Evolutionary conservation across 2,888 invertebrate species (phyloP).

Genomic region (Lapara coniferarum): DNA sequence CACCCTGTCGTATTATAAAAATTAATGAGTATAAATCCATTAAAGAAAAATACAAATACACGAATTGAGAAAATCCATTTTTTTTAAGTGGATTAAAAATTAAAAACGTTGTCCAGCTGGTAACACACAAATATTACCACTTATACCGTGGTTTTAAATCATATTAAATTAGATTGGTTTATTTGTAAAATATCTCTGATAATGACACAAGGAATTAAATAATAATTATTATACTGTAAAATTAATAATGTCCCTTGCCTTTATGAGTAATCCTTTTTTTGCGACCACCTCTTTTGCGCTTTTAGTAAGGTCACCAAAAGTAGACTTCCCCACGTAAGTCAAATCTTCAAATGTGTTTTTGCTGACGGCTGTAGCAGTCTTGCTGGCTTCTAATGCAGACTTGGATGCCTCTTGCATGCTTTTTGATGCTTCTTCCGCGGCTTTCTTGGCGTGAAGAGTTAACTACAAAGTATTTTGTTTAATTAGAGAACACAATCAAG

Average conservation of each 20-base stretch:
- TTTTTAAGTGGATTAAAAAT: too few species aligned
- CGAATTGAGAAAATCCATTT: too few species aligned
- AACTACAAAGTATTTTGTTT: slow-evolving; percentile 77
- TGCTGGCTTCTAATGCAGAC: slow-evolving; percentile 92
- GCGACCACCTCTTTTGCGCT: slow-evolving; percentile 94
- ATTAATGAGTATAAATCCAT: too few species aligned
- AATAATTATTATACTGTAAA: neutral
- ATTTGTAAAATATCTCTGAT: too few species aligned
- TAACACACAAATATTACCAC: too few species aligned
- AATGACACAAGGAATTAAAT: too few species aligned
- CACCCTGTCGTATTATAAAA: slow-evolving; percentile 52
- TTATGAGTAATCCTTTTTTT: slow-evolving; percentile 90
- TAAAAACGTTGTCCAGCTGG: too few species aligned
- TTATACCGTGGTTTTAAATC: too few species aligned
- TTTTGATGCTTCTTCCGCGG: slow-evolving; percentile 91
- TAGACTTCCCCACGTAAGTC: slow-evolving; percentile 94
- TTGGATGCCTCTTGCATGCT: slow-evolving; percentile 93
- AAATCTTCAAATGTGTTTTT: slow-evolving; percentile 95
- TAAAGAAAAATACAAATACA: too few species aligned
- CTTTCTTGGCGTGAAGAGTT: slow-evolving; percentile 94
- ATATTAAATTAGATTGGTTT: too few species aligned
- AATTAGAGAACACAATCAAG: neutral
- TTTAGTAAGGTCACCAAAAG: slow-evolving; percentile 94
- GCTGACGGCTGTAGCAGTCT: slow-evolving; percentile 93
- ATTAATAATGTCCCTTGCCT: slow-evolving; percentile 74